Evolutionary conservation across 1,140 invertebrate genomes (phyloP), one percentile per base, ranked within the genome.

Genomic region (Orchesella cincta): DNA sequence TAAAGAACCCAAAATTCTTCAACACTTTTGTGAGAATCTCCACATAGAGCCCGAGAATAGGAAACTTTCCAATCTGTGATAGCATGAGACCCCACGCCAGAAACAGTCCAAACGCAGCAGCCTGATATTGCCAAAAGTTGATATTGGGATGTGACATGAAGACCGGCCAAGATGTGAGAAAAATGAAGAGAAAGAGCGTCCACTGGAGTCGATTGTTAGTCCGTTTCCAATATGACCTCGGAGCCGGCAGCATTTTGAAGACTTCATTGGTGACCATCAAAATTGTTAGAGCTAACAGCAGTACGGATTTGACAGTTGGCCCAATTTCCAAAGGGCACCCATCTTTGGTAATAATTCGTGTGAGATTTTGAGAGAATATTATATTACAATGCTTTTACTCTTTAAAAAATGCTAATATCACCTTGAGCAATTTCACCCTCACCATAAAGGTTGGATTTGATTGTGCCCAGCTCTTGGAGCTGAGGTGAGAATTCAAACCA

Each of bases 1-100:
- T 86, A 82, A 94, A 94, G 83, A 93, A 93, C 28, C 89, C 89
- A 83, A 94, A 94, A 83, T 94, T 94, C 2, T 93, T 87, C 1
- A 93, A 89, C 35, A 82, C 81, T 72, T 86, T 92, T 8, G 91
- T 92, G 81, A 94, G 93, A 92, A 94, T 94, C 85, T 94, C 92
- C 1, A 94, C 90, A 80, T 94, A 94, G 0, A 94, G 86, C 0
- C 93, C 93, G 83, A 94, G 93, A 82, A 92, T 92, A 57, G 93
- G 93, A 85, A 94, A 93, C 74, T 93, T 87, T 20, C 92, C 93
- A 12, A 94, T 90, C 26, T 93, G 89, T 87, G 93, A 91, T 90
- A 94, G 92, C 5, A 94, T 84, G 82, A 94, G 91, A 16, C 93
- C 82, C 93, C 93, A 94, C 20, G 90, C 89, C 12, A 93, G 85